These are phyloP conservation scores for Eurois occulta DNA, from an alignment of 2,888 invertebrate species.

Conservation along the genomic window DNA sequence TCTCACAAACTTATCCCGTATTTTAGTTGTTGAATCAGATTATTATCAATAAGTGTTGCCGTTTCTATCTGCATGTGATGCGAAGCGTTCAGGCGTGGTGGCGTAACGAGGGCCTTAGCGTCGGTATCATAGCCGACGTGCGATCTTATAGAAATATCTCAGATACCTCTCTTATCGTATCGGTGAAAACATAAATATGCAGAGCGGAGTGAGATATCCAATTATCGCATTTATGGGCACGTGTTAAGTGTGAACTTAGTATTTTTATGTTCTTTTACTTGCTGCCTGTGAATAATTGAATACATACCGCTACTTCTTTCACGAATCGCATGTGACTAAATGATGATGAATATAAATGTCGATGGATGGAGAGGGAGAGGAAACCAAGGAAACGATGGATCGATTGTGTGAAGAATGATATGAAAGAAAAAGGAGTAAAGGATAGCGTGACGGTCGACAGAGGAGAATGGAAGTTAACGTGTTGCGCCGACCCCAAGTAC, in stretches of 20 bases:
- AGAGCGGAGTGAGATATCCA: constrained; percentile 44
- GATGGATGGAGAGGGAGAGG: too few relatives aligned
- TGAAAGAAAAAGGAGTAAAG: too few relatives aligned
- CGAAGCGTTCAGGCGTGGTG: constrained; percentile 59
- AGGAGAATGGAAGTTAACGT: too few relatives aligned
- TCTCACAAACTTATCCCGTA: background rate
- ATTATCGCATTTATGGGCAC: constrained; percentile 48
- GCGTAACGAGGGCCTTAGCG: constrained; percentile 61
- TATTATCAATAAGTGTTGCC: constrained; percentile 62
- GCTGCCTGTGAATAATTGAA: background rate
- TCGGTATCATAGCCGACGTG: constrained; percentile 45
- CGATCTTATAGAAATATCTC: constrained; percentile 58
- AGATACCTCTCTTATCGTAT: constrained; percentile 49
- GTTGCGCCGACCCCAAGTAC: too few relatives aligned
- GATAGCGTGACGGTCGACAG: too few relatives aligned
- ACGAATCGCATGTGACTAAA: too few relatives aligned
- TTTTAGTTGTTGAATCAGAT: constrained; percentile 41
- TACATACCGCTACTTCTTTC: background rate
- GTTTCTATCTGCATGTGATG: constrained; percentile 55
- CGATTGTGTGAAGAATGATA: too few relatives aligned
- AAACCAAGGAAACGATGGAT: background rate
- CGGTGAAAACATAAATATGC: constrained; percentile 55
- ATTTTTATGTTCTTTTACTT: background rate
- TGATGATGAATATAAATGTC: too few relatives aligned
- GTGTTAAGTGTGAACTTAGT: constrained; percentile 13